Percentiles rank a stretch among this genome's conserved stretches.
These are phyloP conservation scores for Cyanoderma ruficeps DNA, from an alignment of 2,113 vertebrate species.

Conservation along the genomic window DNA sequence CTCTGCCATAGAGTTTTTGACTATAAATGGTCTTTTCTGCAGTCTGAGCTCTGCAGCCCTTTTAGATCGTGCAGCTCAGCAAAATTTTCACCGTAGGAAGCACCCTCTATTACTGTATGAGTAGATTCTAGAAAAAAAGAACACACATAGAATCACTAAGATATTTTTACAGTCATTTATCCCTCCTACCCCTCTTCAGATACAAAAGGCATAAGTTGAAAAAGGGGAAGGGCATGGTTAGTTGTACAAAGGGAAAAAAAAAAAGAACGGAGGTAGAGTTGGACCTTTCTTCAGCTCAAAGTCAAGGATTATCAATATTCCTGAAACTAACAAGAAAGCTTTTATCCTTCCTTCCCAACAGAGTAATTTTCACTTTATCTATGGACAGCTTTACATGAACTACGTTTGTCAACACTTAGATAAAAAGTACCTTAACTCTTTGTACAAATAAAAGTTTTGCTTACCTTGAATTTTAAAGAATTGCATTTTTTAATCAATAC, in stretches of 20 bases:
- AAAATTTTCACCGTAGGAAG: not conserved
- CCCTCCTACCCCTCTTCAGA: rapidly evolving
- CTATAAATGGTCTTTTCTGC: not conserved
- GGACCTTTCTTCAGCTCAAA: not conserved
- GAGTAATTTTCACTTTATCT: not conserved
- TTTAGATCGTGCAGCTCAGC: not conserved
- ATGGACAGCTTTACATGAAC: not conserved
- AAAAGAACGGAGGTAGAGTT: not conserved
- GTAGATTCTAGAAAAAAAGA: not conserved
- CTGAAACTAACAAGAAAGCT: not conserved
- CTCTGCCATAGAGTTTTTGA: not conserved
- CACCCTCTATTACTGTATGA: not conserved
- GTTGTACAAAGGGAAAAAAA: not conserved
- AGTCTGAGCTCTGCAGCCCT: not conserved
- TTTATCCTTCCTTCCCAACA: not conserved
- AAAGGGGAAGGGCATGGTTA: not conserved
- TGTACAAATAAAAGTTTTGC: not conserved
- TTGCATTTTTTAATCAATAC: not conserved
- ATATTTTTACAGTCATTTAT: not conserved
- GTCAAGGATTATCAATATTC: not conserved
- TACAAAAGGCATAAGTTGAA: not conserved
- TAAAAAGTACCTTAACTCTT: not conserved
- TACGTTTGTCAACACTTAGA: not conserved
- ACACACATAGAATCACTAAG: not conserved
- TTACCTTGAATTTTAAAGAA: not conserved